phyloP scores from a whole-genome alignment of 1,140 invertebrate species.

The Holcopasites calliopsidis region DNA sequence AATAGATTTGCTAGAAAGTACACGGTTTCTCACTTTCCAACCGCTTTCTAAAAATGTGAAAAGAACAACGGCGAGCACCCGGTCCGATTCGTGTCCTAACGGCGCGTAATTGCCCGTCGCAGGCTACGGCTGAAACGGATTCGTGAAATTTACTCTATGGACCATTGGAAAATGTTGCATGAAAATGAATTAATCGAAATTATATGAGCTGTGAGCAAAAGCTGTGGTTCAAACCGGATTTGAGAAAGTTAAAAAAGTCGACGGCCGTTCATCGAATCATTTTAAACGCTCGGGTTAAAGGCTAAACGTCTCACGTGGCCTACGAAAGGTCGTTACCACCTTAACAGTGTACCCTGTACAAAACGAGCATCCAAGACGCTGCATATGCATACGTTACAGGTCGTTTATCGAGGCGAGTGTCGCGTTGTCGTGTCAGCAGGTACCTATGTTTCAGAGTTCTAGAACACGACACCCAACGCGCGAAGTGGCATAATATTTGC shows the following conservation, averaged over 20 bases:
- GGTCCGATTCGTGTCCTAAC: conserved; percentile 63
- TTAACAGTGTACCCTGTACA: neutral
- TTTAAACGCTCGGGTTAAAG: conserved; percentile 43
- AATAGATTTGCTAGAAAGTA: conserved; percentile 66
- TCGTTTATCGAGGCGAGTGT: neutral
- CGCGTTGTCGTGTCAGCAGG: conserved; percentile 15
- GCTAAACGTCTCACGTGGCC: conserved; percentile 40
- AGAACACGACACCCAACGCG: conserved; percentile 19
- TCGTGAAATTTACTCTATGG: neutral
- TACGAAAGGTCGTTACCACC: conserved; percentile 47
- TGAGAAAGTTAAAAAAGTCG: conserved; percentile 3
- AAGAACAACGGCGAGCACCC: conserved; percentile 65
- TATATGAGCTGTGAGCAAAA: too few relatives aligned
- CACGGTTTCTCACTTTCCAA: conserved; percentile 62
- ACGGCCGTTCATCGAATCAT: conserved; percentile 28
- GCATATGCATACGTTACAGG: neutral
- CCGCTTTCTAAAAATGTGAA: conserved; percentile 69
- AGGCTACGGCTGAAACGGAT: conserved; percentile 38
- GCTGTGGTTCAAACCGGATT: neutral
- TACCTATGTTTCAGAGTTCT: conserved; percentile 8
- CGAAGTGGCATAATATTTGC: conserved; percentile 24
- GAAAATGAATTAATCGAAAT: neutral
- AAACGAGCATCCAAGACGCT: conserved; percentile 1
- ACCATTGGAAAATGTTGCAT: neutral
- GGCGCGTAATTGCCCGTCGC: conserved; percentile 58